Base-by-base conservation (phyloP, 2,888 invertebrate species). In the Scaptodrosophila latifasciaeformis region DNA sequence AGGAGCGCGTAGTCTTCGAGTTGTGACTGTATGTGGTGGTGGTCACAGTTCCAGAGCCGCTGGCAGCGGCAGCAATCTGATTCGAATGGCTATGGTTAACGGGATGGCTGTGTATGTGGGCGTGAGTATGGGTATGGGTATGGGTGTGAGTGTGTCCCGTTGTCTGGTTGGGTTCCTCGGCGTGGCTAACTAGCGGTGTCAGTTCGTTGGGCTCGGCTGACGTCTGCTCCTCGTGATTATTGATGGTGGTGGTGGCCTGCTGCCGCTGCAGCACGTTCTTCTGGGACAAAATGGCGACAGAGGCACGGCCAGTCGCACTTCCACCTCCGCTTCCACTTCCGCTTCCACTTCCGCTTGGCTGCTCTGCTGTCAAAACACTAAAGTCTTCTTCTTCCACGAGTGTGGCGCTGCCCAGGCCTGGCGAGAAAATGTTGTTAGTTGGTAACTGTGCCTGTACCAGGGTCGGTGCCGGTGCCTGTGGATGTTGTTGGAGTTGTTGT, bases 1-100 rank as follows among this genome's bases (percentile, higher is more conserved):
- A 86, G 60, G 86, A 86, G 42, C 86, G 84, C 2, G 86, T 86
- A 27, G 86, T 86, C 62, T 83, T 86, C 18, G 86, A 83, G 61
- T 85, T 86, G 61, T 85, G 83, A 58, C 82, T 84, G 58, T 85
- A 86, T 43, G 79, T 82, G 53, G 79, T 72, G 54, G 64, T 68
- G 57, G 59, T 24, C n/a, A n/a, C 34, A 12, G 67, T 39, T 45
- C 47, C 34, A 12, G 67, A 39, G 27, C 58, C 44, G 5, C 59
- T 45, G 37, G 58, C 54, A 35, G 72, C 55, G 50, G 66, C 62
- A 51, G 69, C 46, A n/a, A n/a, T n/a, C n/a, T n/a, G n/a, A n/a
- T n/a, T n/a, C n/a, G n/a, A n/a, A n/a, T n/a, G n/a, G n/a, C n/a
- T n/a, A n/a, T n/a, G n/a, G n/a, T n/a, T n/a, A 49, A 53, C 60